Percentiles rank a stretch among this genome's conserved stretches.
Conservation (phyloP, 2,113 vertebrate species). For the Corapipo altera region DNA sequence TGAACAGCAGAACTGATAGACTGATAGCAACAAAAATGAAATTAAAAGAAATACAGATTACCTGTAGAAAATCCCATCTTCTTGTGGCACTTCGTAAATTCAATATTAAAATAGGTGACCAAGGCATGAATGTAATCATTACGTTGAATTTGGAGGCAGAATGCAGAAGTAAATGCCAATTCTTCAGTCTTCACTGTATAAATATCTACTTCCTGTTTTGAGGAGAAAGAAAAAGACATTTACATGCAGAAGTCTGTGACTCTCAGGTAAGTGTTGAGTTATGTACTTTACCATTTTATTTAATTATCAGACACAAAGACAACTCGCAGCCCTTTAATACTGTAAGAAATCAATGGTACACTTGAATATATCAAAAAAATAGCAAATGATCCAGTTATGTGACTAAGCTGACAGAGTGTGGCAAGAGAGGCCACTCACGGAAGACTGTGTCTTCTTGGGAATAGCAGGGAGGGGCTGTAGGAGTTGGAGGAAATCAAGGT, state of each 20-base stretch:
- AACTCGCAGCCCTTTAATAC: background rate
- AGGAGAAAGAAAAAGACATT: background rate
- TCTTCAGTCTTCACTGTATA: constrained; percentile 95
- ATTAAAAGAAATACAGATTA: constrained; percentile 35
- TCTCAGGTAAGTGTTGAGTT: background rate
- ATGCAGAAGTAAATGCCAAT: constrained; percentile 89
- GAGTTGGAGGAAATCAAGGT: background rate
- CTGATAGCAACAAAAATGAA: background rate
- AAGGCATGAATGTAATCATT: constrained; percentile 96
- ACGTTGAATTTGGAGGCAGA: constrained; percentile 95
- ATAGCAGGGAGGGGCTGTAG: background rate
- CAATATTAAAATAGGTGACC: constrained; percentile 97
- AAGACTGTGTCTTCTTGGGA: background rate
- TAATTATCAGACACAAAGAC: background rate
- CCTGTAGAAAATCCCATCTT: constrained; percentile 98
- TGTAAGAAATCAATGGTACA: background rate
- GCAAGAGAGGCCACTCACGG: background rate
- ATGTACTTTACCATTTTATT: background rate
- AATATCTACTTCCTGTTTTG: constrained; percentile 91
- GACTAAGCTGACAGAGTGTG: background rate
- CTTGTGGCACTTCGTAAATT: constrained; percentile 99
- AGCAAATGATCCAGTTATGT: background rate
- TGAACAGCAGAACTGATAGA: background rate
- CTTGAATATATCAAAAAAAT: background rate
- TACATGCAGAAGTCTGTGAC: background rate